A percentile compares a stretch with the other conserved stretches of the same genome.
Evolutionary conservation across 2,113 vertebrate species (phyloP).

Genomic region (Pseudopodoces humilis): DNA sequence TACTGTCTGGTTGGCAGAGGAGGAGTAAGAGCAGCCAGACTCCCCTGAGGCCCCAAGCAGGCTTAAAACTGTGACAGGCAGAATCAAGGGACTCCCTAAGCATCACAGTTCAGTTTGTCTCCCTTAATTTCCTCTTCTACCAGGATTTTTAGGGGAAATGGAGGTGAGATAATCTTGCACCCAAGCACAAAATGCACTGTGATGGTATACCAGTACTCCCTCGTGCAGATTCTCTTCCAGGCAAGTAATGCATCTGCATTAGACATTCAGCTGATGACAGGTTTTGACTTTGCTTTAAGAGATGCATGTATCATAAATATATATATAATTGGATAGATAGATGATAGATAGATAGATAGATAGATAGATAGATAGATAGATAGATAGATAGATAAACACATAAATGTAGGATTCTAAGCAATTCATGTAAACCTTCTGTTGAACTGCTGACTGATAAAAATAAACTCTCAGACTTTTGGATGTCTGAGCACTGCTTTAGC

Average conservation of each 20-base stretch:
- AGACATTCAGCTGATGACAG: background rate
- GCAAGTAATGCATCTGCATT: background rate
- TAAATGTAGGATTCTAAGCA: background rate
- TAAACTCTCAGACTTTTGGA: background rate
- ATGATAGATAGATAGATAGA: background rate
- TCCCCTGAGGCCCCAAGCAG: constrained; percentile 57
- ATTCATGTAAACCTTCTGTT: background rate
- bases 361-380: background rate
- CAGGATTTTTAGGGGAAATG: constrained; percentile 53
- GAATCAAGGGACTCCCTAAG: constrained; percentile 67
- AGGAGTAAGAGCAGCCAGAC: constrained; percentile 70
- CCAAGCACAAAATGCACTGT: constrained; percentile 50
- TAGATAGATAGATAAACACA: background rate
- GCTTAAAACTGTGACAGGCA: constrained; percentile 70
- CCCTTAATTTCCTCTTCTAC: constrained; percentile 69
- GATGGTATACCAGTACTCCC: background rate
- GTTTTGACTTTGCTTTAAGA: background rate
- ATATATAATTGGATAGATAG: too few species aligned
- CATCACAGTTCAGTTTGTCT: constrained; percentile 68
- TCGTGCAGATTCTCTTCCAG: constrained; percentile 28
- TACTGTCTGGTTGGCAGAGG: constrained; percentile 73
- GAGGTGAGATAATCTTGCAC: constrained; percentile 39
- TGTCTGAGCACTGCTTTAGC: background rate
- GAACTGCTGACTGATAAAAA: background rate
- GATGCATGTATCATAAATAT: background rate